phyloP scores from a whole-genome alignment of 1,140 invertebrate genomes.

The Lineus longissimus region DNA sequence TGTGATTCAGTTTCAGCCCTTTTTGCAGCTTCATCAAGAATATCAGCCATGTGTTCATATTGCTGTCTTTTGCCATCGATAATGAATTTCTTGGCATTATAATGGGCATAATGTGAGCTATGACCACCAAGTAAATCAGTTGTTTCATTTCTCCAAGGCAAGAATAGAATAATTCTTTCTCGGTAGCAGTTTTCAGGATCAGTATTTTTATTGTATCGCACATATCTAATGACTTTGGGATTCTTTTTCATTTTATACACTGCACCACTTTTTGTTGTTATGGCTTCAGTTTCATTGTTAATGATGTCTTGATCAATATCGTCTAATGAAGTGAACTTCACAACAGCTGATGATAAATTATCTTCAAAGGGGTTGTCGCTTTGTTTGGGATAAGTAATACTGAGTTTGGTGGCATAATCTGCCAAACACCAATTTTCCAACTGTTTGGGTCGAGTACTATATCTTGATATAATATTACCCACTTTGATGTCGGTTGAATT shows the following conservation, averaged over 20 bases:
- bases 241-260: not conserved
- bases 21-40: not conserved
- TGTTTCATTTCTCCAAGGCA: not conserved
- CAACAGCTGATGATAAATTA: too few relatives aligned
- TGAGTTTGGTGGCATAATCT: not conserved
- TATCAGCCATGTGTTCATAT: slow-evolving; percentile 1
- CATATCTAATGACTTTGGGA: not conserved
- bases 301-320: too few relatives aligned
- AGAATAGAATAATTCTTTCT: not conserved
- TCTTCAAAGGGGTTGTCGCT: not conserved
- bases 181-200: not conserved
- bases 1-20: not conserved
- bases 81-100: not conserved
- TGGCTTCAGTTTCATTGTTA: too few relatives aligned
- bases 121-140: not conserved
- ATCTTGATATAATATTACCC: not conserved
- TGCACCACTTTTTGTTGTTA: too few relatives aligned
- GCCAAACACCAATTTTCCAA: not conserved
- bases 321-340: too few relatives aligned
- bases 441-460: not conserved
- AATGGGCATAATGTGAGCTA: too few relatives aligned
- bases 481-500: not conserved
- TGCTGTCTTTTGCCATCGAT: slow-evolving; percentile 14
- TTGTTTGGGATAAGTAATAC: slow-evolving; percentile 1
- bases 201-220: not conserved